Conservation (phyloP, 2,797 vertebrate genomes). For the Columba guinea region DNA sequence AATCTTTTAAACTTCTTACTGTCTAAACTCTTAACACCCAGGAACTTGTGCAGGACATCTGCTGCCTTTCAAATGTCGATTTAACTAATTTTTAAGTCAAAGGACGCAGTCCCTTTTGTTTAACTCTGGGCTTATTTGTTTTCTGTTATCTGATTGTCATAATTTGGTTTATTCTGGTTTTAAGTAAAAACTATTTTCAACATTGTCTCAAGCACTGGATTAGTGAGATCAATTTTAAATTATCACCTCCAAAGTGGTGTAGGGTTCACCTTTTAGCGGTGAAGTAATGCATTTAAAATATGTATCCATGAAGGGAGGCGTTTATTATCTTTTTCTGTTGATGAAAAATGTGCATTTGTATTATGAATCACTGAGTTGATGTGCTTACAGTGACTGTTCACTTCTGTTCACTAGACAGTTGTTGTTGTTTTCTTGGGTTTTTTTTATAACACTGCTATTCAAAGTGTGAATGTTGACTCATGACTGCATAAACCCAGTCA, state of each 20-base stretch:
- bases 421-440: neutral
- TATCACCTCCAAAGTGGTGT: neutral
- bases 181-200: neutral
- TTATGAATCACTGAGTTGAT: neutral
- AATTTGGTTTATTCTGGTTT: neutral
- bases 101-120: neutral
- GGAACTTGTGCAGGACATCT: neutral
- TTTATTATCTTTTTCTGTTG: neutral
- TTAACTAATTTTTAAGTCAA: neutral
- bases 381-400: neutral
- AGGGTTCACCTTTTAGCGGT: neutral
- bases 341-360: neutral
- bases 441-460: neutral
- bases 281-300: neutral
- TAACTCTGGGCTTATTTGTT: neutral
- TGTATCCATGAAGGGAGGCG: fast-evolving
- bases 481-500: neutral
- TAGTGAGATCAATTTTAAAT: neutral
- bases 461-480: neutral
- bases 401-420: neutral
- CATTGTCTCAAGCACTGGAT: neutral
- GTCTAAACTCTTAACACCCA: neutral
- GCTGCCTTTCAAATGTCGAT: neutral
- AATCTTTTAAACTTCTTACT: neutral
- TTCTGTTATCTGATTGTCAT: neutral